phyloP scores from a whole-genome alignment of 2,113 vertebrate species.

The Lampris megalopsis region DNA sequence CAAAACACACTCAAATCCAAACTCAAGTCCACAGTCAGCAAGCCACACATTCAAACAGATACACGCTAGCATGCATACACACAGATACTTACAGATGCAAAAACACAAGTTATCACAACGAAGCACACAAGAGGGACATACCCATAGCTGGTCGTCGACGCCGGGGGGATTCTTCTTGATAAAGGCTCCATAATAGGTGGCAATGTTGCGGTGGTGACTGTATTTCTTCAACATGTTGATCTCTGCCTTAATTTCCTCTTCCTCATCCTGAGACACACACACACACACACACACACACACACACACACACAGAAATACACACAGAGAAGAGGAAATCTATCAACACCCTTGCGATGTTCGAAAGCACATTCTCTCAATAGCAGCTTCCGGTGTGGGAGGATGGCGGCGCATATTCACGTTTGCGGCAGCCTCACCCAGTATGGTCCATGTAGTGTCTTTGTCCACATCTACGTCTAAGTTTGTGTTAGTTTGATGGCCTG shows the following conservation, averaged over 20 bases:
- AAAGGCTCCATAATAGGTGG: slow-evolving; percentile 97
- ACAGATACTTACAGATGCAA: neutral
- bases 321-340: slow-evolving; percentile 17
- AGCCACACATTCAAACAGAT: too few relatives aligned
- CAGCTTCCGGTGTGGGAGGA: too few relatives aligned
- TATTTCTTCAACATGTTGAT: slow-evolving; percentile 99
- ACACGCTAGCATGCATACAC: neutral
- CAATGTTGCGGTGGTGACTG: slow-evolving; percentile 96
- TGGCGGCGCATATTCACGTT: too few relatives aligned
- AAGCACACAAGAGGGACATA: slow-evolving; percentile 52
- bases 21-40: too few relatives aligned
- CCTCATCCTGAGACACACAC: slow-evolving; percentile 83
- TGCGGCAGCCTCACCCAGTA: too few relatives aligned
- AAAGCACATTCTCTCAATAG: too few relatives aligned
- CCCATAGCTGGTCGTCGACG: slow-evolving; percentile 97
- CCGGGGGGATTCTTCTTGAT: slow-evolving; percentile 97
- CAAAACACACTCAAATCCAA: too few relatives aligned
- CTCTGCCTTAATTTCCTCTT: slow-evolving; percentile 98
- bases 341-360: neutral
- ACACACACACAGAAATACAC: neutral
- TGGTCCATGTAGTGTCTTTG: too few relatives aligned
- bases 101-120: neutral
- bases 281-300: slow-evolving; percentile 22
- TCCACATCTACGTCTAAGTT: too few relatives aligned
- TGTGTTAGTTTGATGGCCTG: too few relatives aligned